These are phyloP conservation scores for Enhydra lutris DNA, from an alignment of 2,113 vertebrate genomes.

Conservation along the genomic window DNA sequence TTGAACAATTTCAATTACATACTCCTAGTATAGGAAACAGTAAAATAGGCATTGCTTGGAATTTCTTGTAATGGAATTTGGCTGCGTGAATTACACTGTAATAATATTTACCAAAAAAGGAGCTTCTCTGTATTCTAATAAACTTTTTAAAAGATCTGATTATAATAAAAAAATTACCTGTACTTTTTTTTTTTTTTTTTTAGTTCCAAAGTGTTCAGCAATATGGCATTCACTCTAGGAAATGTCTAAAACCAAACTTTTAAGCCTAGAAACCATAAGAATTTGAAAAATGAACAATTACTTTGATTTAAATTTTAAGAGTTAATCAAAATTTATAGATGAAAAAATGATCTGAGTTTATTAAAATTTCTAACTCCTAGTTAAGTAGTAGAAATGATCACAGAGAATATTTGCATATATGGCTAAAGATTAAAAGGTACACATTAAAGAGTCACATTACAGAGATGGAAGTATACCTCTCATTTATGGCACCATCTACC, in stretches of 20 bases:
- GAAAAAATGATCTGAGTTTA: not conserved
- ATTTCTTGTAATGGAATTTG: not conserved
- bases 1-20: not conserved
- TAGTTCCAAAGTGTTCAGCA: not conserved
- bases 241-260: not conserved
- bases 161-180: not conserved
- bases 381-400: not conserved
- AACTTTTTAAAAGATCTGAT: not conserved
- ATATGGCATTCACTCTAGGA: not conserved
- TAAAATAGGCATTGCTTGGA: not conserved
- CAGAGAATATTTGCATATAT: not conserved
- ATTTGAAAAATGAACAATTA: not conserved
- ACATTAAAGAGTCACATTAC: not conserved
- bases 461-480: not conserved
- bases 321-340: not conserved
- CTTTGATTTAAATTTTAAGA: slow-evolving; percentile 15
- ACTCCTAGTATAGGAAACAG: not conserved
- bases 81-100: not conserved
- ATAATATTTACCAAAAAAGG: not conserved
- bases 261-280: not conserved
- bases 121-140: not conserved
- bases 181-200: not conserved
- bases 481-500: not conserved
- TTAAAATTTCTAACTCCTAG: not conserved
- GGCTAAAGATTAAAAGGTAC: not conserved